Evolutionary conservation across 2,797 vertebrate species (phyloP), one percentile per base, ranked within the genome.

Genomic region (Pagetopsis macropterus): DNA sequence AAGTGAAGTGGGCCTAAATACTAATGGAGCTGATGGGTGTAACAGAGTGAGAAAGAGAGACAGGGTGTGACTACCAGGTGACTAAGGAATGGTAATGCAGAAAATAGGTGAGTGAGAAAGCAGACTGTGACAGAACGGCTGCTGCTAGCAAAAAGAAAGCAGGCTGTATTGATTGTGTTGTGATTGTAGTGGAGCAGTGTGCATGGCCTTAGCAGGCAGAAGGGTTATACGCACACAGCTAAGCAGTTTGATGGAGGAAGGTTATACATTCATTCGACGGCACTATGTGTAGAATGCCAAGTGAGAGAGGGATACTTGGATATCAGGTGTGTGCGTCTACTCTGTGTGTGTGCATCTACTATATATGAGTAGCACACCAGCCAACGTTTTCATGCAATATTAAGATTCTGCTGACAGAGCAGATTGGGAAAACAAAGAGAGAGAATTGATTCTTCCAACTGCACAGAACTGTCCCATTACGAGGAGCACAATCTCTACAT

Each of bases 401-500:
- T 69, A 65, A 78, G 61, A 83, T 78, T 85, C 59, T 83, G 89
- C 89, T 88, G 86, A 92, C 81, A 54, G 46, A 2, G 66, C 72
- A 84, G 73, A 79, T 81, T 79, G 72, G 40, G 46, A 76, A 90
- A 84, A 87, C 75, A 87, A 77, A 86, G 83, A 83, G 64, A 75
- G 64, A 77, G 70, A 81, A 90, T 68, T 78, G 81, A 82, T 84
- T 88, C 75, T 57, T 78, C 65, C 71, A 62, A 54, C 76, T 78
- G 73, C 80, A 71, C 81, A 68, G 66, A 48, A 57, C 71, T 81
- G 63, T 70, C 55, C 44, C 70, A 83, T 84, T 86, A 80, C 79
- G 70, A 72, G 67, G 61, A 41, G 70, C 49, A 21, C 71, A 78
- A 84, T 88, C 83, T 84, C 76, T 86, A 84, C 67, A 87, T 89